Base-by-base conservation (phyloP, 2,888 invertebrate species). In the Apocheima hispidaria region DNA sequence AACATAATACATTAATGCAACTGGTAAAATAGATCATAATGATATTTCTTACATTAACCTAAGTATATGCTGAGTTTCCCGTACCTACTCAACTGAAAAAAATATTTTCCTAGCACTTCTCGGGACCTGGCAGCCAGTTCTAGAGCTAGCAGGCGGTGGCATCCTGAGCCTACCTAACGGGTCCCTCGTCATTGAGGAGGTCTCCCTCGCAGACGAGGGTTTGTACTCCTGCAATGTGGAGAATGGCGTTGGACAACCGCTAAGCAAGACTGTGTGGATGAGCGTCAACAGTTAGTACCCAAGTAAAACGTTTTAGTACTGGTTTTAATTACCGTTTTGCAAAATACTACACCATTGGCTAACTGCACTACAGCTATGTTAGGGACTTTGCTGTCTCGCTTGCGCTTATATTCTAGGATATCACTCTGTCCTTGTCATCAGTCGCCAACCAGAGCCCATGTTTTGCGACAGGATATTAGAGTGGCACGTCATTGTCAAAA, bases 231-330 rank as follows among this genome's bases (percentile, higher is more conserved):
- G 93, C 65, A 92, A 92, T 38, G 91, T 93, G 5, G 93, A 93
- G 66, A 93, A 93, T 50, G 93, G 93, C 2, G 92, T 93, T 0
- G 93, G 93, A 0, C 90, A 90, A 36, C 92, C 93, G 0, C 69
- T 93, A 0, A 93, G 91, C 78, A 93, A 92, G 68, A 92, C 90
- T 59, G 81, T 93, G 0, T 93, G 90, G 90, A 92, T 93, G 86
- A 91, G 88, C 71, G 92, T 93, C 4, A 93, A 93, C 55, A 92
- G 93, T 93, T 64, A 85, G 90, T 85, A 20, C 6, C 30, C n/a
- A n/a, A n/a, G n/a, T n/a, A n/a, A n/a, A n/a, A n/a, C n/a, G n/a
- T n/a, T n/a, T n/a, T n/a, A n/a, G n/a, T n/a, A n/a, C n/a, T n/a
- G n/a, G n/a, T n/a, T n/a, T n/a, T n/a, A n/a, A n/a, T n/a, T n/a